Evolutionary conservation across 2,113 vertebrate genomes (phyloP).

Genomic region (Mormyrus iriodes): DNA sequence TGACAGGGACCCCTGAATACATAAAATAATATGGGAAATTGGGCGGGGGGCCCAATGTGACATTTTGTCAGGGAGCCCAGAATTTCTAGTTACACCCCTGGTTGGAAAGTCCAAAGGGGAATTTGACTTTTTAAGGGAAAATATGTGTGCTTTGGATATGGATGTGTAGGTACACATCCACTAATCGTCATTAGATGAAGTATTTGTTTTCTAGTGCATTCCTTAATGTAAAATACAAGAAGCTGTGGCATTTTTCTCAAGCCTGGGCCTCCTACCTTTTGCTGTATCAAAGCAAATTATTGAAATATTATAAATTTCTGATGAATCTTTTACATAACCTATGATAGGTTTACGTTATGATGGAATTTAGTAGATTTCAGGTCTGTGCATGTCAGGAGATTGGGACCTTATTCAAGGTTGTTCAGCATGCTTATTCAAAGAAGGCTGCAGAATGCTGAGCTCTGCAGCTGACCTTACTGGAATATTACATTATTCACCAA

Average conservation of each 20-base stretch:
- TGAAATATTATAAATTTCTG: neutral
- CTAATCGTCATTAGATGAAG: neutral
- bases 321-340: constrained; percentile 1
- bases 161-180: neutral
- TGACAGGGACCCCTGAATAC: neutral
- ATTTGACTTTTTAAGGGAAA: neutral
- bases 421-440: neutral
- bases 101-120: neutral
- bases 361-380: neutral
- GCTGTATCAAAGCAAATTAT: neutral
- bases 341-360: neutral
- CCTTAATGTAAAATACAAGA: neutral
- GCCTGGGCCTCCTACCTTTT: neutral
- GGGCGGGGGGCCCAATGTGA: neutral
- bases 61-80: neutral
- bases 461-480: neutral
- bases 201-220: neutral
- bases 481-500: neutral
- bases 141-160: neutral
- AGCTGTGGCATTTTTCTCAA: neutral
- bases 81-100: neutral
- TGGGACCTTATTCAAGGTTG: neutral
- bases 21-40: neutral
- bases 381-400: neutral
- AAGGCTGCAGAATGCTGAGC: neutral